These are phyloP conservation scores for Dasyurus viverrinus DNA, from an alignment of 2,113 vertebrate genomes.

Conservation along the genomic window DNA sequence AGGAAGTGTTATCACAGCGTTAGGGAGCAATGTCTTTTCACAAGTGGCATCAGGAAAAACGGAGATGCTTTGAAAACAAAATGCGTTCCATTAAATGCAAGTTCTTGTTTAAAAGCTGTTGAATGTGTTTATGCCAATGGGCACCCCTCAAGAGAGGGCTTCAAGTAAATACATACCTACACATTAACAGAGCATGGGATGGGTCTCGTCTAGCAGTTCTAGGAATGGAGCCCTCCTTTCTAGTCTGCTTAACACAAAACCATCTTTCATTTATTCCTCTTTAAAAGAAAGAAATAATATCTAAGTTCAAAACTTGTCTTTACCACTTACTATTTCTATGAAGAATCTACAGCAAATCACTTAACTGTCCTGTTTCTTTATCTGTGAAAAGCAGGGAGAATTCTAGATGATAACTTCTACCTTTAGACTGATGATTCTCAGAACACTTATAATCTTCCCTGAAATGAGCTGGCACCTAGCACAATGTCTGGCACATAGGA, in stretches of 20 bases:
- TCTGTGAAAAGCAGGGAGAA: too few species aligned
- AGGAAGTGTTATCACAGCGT: neutral
- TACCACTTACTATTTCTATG: neutral
- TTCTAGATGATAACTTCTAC: neutral
- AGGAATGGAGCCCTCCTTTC: neutral
- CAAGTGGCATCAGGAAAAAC: neutral
- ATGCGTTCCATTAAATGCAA: neutral
- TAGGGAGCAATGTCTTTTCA: neutral
- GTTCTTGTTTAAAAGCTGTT: neutral
- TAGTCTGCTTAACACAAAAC: neutral
- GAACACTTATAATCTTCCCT: neutral
- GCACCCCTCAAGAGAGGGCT: neutral
- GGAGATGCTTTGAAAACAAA: neutral
- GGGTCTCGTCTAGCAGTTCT: too few species aligned
- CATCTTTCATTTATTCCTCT: neutral
- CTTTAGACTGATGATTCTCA: neutral
- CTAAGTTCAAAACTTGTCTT: neutral
- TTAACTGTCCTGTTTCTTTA: neutral
- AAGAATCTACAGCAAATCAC: neutral
- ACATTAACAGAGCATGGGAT: neutral
- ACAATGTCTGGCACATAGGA: fast-evolving
- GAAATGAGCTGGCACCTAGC: neutral
- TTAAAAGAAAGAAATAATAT: neutral
- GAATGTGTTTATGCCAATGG: neutral
- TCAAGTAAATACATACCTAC: neutral